Conservation (phyloP, 2,113 vertebrate species). For the Mus pahari region DNA sequence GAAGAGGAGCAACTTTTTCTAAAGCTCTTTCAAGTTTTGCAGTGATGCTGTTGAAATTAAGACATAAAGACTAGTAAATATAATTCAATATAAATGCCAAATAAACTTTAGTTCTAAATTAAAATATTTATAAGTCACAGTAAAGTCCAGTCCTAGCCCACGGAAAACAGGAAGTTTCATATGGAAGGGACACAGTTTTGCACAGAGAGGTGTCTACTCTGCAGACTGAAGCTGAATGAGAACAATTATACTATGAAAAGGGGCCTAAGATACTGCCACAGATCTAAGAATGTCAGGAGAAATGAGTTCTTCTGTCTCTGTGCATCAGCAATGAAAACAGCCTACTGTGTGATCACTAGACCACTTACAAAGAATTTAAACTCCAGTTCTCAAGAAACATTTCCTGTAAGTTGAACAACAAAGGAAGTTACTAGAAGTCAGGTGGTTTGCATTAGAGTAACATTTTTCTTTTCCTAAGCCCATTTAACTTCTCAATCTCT, state of each 20-base stretch:
- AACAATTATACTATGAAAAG: neutral
- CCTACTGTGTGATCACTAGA: neutral
- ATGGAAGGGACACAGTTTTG: neutral
- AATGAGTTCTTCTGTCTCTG: neutral
- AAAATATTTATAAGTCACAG: conserved; percentile 45
- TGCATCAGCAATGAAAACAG: neutral
- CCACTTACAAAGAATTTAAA: conserved; percentile 11
- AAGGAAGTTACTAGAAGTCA: neutral
- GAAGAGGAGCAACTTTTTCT: conserved; percentile 97
- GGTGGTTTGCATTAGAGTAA: conserved; percentile 1
- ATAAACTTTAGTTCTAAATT: conserved; percentile 65
- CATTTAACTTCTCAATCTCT: neutral
- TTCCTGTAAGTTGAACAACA: neutral
- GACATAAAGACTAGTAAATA: conserved; percentile 80
- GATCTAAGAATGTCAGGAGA: neutral
- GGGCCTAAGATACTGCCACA: neutral
- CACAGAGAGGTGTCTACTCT: neutral
- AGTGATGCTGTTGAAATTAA: conserved; percentile 93
- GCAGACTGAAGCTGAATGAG: neutral
- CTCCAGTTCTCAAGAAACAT: neutral
- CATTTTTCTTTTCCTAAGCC: neutral
- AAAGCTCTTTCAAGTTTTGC: conserved; percentile 97
- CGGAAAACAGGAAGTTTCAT: neutral
- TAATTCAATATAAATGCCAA: conserved; percentile 59
- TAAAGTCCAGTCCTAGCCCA: neutral